These are phyloP conservation scores for Ennomos quercinarius DNA, from an alignment of 2,888 invertebrate genomes.

Conservation along the genomic window DNA sequence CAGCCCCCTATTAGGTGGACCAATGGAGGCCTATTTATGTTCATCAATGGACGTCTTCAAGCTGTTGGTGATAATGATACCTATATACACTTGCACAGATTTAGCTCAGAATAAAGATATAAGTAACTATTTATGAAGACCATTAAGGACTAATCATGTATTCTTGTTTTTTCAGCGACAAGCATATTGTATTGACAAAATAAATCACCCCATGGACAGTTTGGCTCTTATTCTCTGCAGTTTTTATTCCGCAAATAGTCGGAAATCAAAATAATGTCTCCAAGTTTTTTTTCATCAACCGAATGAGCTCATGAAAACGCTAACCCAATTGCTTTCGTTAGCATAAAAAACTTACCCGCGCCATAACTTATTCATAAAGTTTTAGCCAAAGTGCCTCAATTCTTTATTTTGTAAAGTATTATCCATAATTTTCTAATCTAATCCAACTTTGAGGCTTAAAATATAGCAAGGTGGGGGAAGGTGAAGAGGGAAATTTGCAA, in stretches of 20 bases:
- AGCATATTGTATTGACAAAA: no score
- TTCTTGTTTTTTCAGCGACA: no score
- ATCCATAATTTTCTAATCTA: constrained; percentile 48
- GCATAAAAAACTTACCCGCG: constrained; percentile 22
- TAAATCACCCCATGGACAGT: no score
- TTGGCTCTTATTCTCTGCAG: no score
- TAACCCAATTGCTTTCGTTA: constrained; percentile 24
- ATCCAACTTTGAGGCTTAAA: constrained; percentile 53
- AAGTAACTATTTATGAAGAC: no score
- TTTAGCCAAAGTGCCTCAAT: constrained; percentile 29
- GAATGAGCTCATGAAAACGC: constrained; percentile 3
- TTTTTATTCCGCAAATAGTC: not conserved
- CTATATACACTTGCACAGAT: no score
- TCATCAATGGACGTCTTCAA: no score
- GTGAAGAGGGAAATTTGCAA: constrained; percentile 60
- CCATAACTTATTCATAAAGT: constrained; percentile 32
- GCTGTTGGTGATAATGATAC: no score
- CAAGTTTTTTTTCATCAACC: constrained; percentile 14
- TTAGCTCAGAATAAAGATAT: no score
- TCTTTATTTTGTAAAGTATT: constrained; percentile 41
- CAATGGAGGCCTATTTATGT: no score
- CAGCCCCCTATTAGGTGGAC: no score
- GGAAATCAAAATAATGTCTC: not conserved
- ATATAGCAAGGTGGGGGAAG: constrained; percentile 47
- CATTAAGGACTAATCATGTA: no score